Percentiles rank a stretch among this genome's conserved stretches.
Conservation (phyloP, 2,797 vertebrate species). For the Catostomus latipinnis region DNA sequence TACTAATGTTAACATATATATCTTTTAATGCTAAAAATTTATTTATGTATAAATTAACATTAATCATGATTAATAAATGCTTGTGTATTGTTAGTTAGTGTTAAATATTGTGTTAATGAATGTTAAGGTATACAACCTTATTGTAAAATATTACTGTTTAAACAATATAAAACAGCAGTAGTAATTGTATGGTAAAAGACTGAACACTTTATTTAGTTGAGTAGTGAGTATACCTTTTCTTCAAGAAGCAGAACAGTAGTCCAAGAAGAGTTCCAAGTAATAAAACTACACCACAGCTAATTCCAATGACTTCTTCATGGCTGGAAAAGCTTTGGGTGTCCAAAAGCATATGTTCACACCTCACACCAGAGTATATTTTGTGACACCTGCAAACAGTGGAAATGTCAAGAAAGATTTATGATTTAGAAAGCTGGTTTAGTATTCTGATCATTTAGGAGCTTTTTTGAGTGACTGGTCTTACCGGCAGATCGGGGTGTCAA, state of each 20-base stretch:
- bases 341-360: constrained; percentile 61
- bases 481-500: constrained; percentile 69
- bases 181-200: background rate
- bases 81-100: no score
- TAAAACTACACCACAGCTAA: constrained; percentile 63
- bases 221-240: constrained; percentile 65
- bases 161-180: background rate
- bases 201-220: background rate
- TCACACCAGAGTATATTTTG: constrained; percentile 46
- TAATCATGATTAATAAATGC: no score
- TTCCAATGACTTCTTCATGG: constrained; percentile 65
- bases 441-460: background rate
- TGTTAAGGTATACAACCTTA: no score
- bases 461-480: constrained; percentile 35
- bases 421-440: background rate
- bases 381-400: constrained; percentile 68
- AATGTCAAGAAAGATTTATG: background rate
- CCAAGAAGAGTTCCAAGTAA: constrained; percentile 58
- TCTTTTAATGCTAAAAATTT: no score
- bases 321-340: fast-evolving
- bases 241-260: constrained; percentile 57
- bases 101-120: no score
- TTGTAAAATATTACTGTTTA: background rate
- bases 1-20: no score
- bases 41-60: no score